Base-by-base conservation (phyloP, 2,797 vertebrate genomes). In the Microhierax caerulescens region DNA sequence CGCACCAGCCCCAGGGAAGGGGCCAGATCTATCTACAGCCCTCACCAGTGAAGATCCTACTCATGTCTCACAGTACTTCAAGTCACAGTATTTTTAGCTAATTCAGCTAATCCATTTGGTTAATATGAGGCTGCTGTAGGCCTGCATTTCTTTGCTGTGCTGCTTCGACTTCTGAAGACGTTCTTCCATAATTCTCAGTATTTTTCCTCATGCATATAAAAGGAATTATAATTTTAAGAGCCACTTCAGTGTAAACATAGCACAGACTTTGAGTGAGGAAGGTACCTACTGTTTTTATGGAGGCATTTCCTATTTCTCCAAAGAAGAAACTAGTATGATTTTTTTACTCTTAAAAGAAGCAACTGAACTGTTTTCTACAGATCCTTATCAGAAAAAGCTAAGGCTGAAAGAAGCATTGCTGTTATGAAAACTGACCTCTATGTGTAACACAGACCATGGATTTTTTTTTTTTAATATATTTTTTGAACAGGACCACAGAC, bases 331-430 rank as follows among this genome's bases (percentile, higher is more conserved):
- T 13, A 51, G 50, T 23, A n/a, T 23, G 10, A 30, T 23, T 53
- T 57, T 96, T 93, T 93, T 76, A 45, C 41, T 86, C 15, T 79
- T 74, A 77, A 82, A 92, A 82, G 59, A 11, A 2, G 16, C 17
- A 54, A 69, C 39, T 51, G 54, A 90, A 76, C 34, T 61, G 16
- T n/a, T 95, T 93, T 65, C 67, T 85, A 69, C 25, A 90, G 83
- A 93, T 82, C 73, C 24, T 74, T 94, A 82, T 82, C 80, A 94
- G 67, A 61, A 73, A 61, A 73, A 76, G 69, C 69, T 59, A 84
- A 86, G 54, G 30, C 61, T 85, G 54, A 61, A 61, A 87, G 73
- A 86, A 56, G 30, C 32, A 85, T 9, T 91, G 50, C 41, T 87
- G 45, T 75, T 53, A 47, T 20, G 39, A 84, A 92, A 96, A 88